Conservation (phyloP, 2,888 invertebrate species). For the Oegoconia quadripuncta region DNA sequence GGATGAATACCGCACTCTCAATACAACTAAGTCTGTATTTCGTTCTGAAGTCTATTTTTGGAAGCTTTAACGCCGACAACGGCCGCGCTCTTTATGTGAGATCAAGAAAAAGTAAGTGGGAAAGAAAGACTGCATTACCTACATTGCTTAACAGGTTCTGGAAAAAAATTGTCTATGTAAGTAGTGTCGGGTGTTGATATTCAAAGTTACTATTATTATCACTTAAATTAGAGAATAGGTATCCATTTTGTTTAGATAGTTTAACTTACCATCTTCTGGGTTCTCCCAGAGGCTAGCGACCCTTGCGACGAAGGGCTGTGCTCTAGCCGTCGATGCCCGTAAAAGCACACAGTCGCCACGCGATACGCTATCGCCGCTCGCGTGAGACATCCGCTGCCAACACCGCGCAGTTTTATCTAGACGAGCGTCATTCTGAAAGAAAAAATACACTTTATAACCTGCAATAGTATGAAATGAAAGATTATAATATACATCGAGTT, state of each 20-base stretch:
- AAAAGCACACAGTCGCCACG: slow-evolving; percentile 95
- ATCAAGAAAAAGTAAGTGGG: too few species aligned
- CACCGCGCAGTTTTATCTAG: slow-evolving; percentile 86
- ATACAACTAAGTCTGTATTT: too few species aligned
- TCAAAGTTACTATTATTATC: too few species aligned
- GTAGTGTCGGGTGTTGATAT: too few species aligned
- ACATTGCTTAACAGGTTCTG: too few species aligned
- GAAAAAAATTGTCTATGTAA: neutral
- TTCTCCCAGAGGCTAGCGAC: slow-evolving; percentile 97
- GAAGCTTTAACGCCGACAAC: too few species aligned
- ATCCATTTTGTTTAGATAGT: too few species aligned
- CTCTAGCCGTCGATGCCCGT: slow-evolving; percentile 89
- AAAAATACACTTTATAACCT: neutral
- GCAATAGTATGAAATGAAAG: too few species aligned
- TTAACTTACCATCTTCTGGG: slow-evolving; percentile 91
- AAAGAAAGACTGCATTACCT: neutral
- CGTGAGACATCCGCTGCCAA: slow-evolving; percentile 94
- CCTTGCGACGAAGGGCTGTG: slow-evolving; percentile 95
- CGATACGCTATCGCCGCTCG: slow-evolving; percentile 90
- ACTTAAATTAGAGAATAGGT: too few species aligned
- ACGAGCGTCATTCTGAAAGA: slow-evolving; percentile 57
- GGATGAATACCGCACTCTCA: too few species aligned
- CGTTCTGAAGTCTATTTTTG: too few species aligned
- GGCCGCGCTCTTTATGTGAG: too few species aligned
- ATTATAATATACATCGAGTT: neutral